Conservation (phyloP, 2,888 invertebrate species). For the Drosophila emarginata region DNA sequence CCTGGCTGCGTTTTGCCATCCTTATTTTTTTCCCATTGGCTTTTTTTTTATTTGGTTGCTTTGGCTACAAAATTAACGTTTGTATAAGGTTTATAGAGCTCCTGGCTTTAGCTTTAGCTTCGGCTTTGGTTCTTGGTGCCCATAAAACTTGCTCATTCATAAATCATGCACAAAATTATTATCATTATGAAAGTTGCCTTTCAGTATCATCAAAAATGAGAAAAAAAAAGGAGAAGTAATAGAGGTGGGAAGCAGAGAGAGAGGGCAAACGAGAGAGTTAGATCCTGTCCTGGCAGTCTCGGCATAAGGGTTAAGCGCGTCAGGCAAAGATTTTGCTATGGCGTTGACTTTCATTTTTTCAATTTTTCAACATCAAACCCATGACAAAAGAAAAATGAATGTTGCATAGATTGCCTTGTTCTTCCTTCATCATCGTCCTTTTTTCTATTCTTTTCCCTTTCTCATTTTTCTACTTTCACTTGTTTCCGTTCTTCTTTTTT, state of each 20-base stretch:
- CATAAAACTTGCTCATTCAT: conserved; percentile 75
- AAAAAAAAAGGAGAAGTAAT: conserved; percentile 13
- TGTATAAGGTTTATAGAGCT: conserved; percentile 63
- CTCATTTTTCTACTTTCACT: not conserved
- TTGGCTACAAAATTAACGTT: conserved; percentile 66
- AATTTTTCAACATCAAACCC: conserved; percentile 72
- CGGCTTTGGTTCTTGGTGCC: conserved; percentile 45
- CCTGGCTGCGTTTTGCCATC: conserved; percentile 37
- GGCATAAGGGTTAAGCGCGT: conserved; percentile 68
- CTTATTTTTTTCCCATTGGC: not conserved
- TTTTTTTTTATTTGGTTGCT: conserved; percentile 32
- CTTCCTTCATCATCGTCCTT: conserved; percentile 7
- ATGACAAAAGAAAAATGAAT: conserved; percentile 72
- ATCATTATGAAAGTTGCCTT: conserved; percentile 77
- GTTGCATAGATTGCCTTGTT: conserved; percentile 58
- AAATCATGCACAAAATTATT: conserved; percentile 77
- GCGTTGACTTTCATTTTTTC: conserved; percentile 72
- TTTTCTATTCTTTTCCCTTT: not conserved
- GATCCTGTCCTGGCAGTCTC: conserved; percentile 20
- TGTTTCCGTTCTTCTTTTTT: conserved; percentile 3
- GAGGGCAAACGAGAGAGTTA: not conserved
- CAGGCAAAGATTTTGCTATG: conserved; percentile 48
- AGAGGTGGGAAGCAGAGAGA: not conserved
- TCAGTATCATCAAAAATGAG: conserved; percentile 57
- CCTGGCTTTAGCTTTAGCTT: conserved; percentile 23